These are phyloP conservation scores for Paratilapia polleni DNA, from an alignment of 2,113 vertebrate genomes.

Conservation along the genomic window DNA sequence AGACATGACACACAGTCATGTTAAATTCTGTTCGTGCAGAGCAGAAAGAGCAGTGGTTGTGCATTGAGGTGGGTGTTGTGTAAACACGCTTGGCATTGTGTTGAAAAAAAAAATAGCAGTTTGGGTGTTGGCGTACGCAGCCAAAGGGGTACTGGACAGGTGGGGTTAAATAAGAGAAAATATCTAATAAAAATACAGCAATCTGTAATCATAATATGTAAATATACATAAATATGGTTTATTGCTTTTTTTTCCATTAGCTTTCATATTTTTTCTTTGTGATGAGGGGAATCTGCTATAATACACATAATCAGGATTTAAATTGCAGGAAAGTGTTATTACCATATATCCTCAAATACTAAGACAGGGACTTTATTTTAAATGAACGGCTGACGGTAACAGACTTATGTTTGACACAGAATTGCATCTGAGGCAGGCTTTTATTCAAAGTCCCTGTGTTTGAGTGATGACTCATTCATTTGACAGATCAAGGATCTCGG, in stretches of 20 bases:
- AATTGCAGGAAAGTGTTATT: neutral
- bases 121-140: neutral
- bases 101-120: neutral
- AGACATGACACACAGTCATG: neutral
- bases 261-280: neutral
- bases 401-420: neutral
- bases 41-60: neutral
- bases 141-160: neutral
- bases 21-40: slow-evolving; percentile 1
- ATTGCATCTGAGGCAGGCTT: neutral
- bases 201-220: no score
- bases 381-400: fast-evolving
- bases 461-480: neutral
- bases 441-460: neutral
- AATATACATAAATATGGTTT: neutral
- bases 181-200: neutral
- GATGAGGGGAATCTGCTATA: neutral
- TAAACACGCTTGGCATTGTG: neutral
- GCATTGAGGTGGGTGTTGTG: neutral
- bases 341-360: neutral
- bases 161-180: neutral
- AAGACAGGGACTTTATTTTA: neutral
- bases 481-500: neutral
- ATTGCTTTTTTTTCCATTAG: neutral
- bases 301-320: neutral